phyloP scores from a whole-genome alignment of 2,797 vertebrate species.

The Lophotriccus pileatus region DNA sequence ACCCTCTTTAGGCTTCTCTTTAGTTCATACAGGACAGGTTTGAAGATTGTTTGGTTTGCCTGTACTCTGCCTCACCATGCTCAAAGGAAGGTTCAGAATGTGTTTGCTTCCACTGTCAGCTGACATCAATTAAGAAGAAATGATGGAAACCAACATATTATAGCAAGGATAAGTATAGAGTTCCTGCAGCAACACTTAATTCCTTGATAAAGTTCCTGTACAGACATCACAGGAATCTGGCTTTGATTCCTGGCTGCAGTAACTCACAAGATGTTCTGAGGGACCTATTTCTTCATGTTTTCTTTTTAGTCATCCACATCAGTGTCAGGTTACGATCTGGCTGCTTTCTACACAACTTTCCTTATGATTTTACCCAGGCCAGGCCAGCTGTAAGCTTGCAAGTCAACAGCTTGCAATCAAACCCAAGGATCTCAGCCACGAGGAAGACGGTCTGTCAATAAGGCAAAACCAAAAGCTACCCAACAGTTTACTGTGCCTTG shows the following conservation, averaged over 20 bases:
- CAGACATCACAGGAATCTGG: background rate
- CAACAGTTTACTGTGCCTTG: background rate
- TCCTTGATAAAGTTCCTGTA: background rate
- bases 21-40: background rate
- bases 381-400: background rate
- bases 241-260: background rate
- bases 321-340: background rate
- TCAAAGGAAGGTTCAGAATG: background rate
- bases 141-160: background rate
- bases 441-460: background rate
- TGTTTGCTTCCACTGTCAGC: background rate
- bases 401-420: constrained; percentile 36
- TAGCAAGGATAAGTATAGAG: background rate
- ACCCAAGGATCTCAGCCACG: background rate
- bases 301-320: background rate
- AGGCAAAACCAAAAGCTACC: background rate
- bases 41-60: background rate
- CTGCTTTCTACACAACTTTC: background rate
- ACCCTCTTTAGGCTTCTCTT: background rate
- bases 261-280: background rate
- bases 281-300: background rate
- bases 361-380: background rate
- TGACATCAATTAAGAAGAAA: background rate
- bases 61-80: background rate
- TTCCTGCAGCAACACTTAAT: background rate